Percentiles rank a stretch among this genome's conserved stretches.
phyloP scores from a whole-genome alignment of 2,888 invertebrate genomes.

The Amblyjoppa proteus region DNA sequence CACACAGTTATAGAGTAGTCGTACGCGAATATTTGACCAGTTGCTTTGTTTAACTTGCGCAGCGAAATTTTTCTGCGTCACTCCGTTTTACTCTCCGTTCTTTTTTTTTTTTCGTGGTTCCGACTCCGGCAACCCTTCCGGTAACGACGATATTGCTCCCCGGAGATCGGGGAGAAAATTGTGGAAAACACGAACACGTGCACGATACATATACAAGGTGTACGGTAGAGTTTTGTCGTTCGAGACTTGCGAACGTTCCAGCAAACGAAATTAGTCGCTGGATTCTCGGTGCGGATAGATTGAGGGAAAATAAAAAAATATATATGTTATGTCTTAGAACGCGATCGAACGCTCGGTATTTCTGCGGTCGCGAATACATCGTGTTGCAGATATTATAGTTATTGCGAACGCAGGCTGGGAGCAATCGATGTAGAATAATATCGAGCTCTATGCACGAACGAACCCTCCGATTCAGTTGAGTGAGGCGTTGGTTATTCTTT shows the following conservation, averaged over 20 bases:
- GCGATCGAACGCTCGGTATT: not conserved
- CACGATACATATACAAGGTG: conserved; percentile 27
- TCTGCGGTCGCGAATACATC: conserved; percentile 39
- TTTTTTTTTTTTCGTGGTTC: conserved; percentile 2
- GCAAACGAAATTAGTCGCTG: conserved; percentile 29
- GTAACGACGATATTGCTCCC: conserved; percentile 80
- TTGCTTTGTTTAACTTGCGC: conserved; percentile 84
- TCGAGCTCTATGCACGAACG: conserved; percentile 82
- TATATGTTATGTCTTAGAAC: conserved; percentile 41
- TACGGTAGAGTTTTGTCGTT: conserved; percentile 38
- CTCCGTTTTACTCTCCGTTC: conserved; percentile 59
- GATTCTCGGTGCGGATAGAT: conserved; percentile 11
- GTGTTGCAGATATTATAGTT: conserved; percentile 34
- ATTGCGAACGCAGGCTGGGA: conserved; percentile 43
- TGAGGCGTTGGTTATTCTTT: conserved; percentile 69
- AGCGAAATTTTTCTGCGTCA: conserved; percentile 80
- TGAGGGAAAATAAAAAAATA: conserved; percentile 27
- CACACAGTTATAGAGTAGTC: conserved; percentile 22
- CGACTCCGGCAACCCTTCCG: conserved; percentile 32
- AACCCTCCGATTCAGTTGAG: conserved; percentile 77
- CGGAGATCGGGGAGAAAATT: conserved; percentile 74
- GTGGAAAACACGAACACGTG: conserved; percentile 43
- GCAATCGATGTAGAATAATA: conserved; percentile 73
- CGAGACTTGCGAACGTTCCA: conserved; percentile 21
- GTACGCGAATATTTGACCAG: conserved; percentile 67